Evolutionary conservation across 2,888 invertebrate species (phyloP).

Genomic region (Lamproptera curius): DNA sequence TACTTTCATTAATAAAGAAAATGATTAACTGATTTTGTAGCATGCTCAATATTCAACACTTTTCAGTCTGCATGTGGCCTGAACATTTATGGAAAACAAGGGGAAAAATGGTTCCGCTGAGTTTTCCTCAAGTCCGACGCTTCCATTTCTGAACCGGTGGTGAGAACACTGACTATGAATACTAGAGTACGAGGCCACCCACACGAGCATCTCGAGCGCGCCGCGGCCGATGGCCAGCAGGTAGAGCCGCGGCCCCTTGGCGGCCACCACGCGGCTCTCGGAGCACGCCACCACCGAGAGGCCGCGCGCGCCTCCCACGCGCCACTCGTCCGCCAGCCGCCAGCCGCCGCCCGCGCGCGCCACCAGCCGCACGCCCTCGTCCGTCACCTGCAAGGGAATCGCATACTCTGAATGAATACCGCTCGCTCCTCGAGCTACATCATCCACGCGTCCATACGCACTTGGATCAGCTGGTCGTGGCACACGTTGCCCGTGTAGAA

Average conservation of each 20-base stretch:
- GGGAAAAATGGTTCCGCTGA: too few species aligned
- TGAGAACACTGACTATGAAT: too few species aligned
- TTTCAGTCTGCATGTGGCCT: too few species aligned
- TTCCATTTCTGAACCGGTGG: too few species aligned
- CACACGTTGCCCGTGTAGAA: constrained; percentile 96
- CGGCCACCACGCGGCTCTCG: constrained; percentile 87
- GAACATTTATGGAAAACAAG: too few species aligned
- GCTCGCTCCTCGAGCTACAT: too few species aligned
- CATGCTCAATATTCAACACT: too few species aligned
- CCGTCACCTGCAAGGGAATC: constrained; percentile 79
- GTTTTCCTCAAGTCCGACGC: too few species aligned
- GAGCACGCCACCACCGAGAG: constrained; percentile 95
- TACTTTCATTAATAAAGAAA: too few species aligned
- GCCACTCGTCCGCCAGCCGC: constrained; percentile 75
- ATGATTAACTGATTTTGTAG: too few species aligned
- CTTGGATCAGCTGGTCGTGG: constrained; percentile 85
- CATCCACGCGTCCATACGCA: too few species aligned
- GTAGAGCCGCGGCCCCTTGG: constrained; percentile 87
- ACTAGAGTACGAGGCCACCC: too few species aligned
- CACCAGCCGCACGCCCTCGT: constrained; percentile 62
- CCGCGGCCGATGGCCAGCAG: constrained; percentile 41
- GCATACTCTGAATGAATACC: not conserved
- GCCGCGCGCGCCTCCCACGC: constrained; percentile 85
- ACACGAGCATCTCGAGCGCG: constrained; percentile 21
- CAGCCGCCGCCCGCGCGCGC: constrained; percentile 62